Evolutionary conservation across 2,888 invertebrate species (phyloP).

Genomic region (Ophraella communa): DNA sequence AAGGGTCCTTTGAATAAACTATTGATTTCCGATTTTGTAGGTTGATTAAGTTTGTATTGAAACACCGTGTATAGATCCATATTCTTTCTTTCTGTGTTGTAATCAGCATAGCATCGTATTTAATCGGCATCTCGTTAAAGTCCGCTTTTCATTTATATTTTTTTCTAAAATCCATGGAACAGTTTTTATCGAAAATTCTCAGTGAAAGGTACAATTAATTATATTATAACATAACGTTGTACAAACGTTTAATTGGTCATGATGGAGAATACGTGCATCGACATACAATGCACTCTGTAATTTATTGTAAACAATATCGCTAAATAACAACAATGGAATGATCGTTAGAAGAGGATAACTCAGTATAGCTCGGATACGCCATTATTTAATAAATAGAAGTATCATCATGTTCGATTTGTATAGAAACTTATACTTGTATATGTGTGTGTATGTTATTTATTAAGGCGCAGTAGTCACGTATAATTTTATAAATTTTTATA

Average conservation of each 20-base stretch:
- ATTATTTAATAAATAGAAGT: constrained; percentile 46
- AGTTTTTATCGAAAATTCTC: constrained; percentile 40
- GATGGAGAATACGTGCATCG: constrained; percentile 56
- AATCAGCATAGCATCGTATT: not conserved
- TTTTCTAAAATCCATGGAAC: not conserved
- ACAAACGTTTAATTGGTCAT: constrained; percentile 58
- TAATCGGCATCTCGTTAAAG: not conserved
- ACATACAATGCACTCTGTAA: constrained; percentile 56
- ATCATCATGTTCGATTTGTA: constrained; percentile 16
- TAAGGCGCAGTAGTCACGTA: not conserved
- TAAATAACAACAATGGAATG: constrained; percentile 58
- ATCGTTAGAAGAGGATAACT: constrained; percentile 54
- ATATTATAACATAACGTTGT: constrained; percentile 57
- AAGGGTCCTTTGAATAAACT: no score
- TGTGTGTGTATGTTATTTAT: not conserved
- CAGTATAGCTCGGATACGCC: constrained; percentile 41
- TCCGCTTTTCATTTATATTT: not conserved
- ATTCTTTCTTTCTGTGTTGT: not conserved
- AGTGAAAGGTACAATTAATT: constrained; percentile 58
- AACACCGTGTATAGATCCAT: no score
- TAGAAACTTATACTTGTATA: not conserved
- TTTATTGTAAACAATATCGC: constrained; percentile 59
- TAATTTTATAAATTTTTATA: not conserved
- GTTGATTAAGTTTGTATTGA: no score
- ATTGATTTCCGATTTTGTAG: no score